A percentile compares a stretch with the other conserved stretches of the same genome.
These are phyloP conservation scores for Montipora efflorescens DNA, from an alignment of 64 coral and sea anemone species.

Conservation along the genomic window DNA sequence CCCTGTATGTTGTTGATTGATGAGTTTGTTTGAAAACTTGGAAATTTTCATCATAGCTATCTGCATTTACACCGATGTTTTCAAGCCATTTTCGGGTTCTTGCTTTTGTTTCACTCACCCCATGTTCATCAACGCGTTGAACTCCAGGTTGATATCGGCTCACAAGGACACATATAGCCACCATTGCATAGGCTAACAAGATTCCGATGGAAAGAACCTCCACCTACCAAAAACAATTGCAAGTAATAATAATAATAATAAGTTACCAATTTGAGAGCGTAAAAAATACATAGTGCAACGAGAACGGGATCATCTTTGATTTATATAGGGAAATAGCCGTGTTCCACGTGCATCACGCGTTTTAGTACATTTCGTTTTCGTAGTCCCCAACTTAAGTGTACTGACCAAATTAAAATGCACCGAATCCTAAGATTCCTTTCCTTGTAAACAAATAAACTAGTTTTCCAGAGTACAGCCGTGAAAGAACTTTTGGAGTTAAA, in stretches of 20 bases:
- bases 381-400: no score
- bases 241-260: neutral
- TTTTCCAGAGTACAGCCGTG: no score
- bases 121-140: neutral
- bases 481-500: no score
- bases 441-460: no score
- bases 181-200: conserved; percentile 20
- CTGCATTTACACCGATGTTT: neutral
- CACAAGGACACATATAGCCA: neutral
- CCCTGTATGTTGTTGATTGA: neutral
- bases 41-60: neutral
- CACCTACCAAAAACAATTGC: neutral
- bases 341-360: no score
- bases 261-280: no score
- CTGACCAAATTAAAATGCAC: no score
- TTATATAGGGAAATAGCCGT: no score
- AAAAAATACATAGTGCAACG: no score
- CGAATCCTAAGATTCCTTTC: no score
- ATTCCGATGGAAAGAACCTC: conserved; percentile 34
- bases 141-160: conserved; percentile 28
- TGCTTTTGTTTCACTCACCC: neutral
- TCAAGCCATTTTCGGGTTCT: conserved; percentile 10
- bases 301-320: no score
- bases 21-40: neutral
- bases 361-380: no score